Evolutionary conservation across 2,888 invertebrate species (phyloP), one percentile per base, ranked within the genome.

Genomic region (Anthophora plumipes): DNA sequence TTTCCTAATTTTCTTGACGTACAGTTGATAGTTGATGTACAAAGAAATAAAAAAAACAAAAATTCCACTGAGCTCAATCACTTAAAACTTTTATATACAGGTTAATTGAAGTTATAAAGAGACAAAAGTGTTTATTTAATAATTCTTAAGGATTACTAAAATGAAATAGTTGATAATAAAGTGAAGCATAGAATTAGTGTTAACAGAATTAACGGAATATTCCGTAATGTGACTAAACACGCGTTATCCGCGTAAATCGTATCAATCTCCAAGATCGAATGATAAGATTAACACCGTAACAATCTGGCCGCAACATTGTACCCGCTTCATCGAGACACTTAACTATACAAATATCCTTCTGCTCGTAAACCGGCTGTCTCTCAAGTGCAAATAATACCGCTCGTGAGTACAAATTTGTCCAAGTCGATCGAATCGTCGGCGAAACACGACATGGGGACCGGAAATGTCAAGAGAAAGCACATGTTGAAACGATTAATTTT

Each of bases 331-430:
- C 46, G 57, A 20, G 22, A 37, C 46, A 69, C 17, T 69, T 46
- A n/a, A 48, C 57, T 69, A 39, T 57, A 57, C 57, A 69, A 69
- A 69, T 57, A 69, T 48, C 46, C 55, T 31, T 25, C 43, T n/a
- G 8, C 20, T 54, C 54, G 43, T 57, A 55, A 68, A 68, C 43
- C 20, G 20, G 31, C 31, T 57, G 55, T 37, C 31, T 37, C 31
- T 31, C 55, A 20, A 20, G 31, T 11, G 55, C 20, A 68, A 68
- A 68, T 68, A 68, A 39, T 31, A 31, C 25, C 55, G 6, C 31
- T 31, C 43, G 50, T 9, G 31, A 61, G 63, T 31, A 54, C 55
- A 71, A 71, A 71, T 61, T 70, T 52, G 31, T 54, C 11, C 64
- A 31, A 54, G 41, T 43, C 41, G 41, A 71, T 63, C 50, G 43